Evolutionary conservation across 2,113 vertebrate genomes (phyloP).

Genomic region (Orycteropus afer): DNA sequence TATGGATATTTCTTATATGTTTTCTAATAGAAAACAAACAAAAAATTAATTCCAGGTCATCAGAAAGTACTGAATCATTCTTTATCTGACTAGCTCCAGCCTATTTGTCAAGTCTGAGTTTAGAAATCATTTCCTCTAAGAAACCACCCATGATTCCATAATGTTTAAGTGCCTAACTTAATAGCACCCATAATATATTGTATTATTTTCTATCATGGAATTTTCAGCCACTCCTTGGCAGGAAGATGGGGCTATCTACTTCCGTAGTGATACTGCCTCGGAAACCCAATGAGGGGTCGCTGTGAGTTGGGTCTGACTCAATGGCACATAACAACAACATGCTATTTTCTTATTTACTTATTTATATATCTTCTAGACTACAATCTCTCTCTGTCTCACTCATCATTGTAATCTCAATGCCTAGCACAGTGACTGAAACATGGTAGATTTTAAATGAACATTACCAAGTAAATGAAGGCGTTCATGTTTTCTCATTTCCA

Average conservation of each 20-base stretch:
- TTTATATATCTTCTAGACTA: neutral
- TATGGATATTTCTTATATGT: neutral
- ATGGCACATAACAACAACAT: too few relatives aligned
- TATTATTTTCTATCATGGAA: neutral
- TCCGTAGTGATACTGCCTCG: too few relatives aligned
- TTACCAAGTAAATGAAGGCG: neutral
- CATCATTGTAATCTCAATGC: neutral
- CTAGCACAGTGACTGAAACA: neutral
- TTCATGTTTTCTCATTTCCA: conserved; percentile 23
- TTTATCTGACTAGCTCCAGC: neutral
- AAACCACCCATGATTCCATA: neutral
- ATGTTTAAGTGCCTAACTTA: neutral
- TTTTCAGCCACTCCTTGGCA: too few relatives aligned
- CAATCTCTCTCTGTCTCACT: neutral
- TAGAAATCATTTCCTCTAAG: neutral
- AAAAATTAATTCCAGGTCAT: neutral
- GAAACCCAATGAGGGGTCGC: too few relatives aligned
- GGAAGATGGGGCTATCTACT: too few relatives aligned
- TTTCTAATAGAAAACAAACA: neutral
- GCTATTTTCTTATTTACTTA: neutral
- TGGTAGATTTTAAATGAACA: neutral
- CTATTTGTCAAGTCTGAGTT: neutral
- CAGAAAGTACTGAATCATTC: neutral
- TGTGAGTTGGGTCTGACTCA: too few relatives aligned
- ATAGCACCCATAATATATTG: neutral